Conservation (phyloP, 2,888 invertebrate species). For the Phyllotreta striolata region DNA sequence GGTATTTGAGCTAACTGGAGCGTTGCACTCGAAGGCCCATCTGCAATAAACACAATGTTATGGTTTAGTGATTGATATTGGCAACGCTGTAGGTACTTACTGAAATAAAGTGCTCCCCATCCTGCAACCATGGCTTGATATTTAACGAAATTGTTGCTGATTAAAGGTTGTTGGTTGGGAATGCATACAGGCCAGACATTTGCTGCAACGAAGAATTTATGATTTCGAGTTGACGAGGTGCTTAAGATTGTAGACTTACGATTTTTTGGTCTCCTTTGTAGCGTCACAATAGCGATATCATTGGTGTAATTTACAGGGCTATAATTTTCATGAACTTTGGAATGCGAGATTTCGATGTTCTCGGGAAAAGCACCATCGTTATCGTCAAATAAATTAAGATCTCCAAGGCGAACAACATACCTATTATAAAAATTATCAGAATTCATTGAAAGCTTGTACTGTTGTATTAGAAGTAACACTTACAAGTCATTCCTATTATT, state of each 20-base stretch:
- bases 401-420: constrained; percentile 77
- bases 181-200: constrained; percentile 78
- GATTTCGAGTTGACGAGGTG: no score
- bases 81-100: constrained; percentile 64
- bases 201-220: constrained; percentile 62
- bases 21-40: constrained; percentile 71
- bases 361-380: constrained; percentile 70
- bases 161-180: constrained; percentile 67
- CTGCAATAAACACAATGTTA: constrained; percentile 58
- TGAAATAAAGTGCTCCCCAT: constrained; percentile 78
- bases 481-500: constrained; percentile 68
- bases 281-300: constrained; percentile 80
- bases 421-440: constrained; percentile 56
- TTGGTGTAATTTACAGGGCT: constrained; percentile 69
- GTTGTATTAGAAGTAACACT: constrained; percentile 53
- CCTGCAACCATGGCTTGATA: constrained; percentile 79
- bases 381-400: constrained; percentile 73
- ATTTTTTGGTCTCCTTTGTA: constrained; percentile 58
- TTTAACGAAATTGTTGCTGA: constrained; percentile 65
- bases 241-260: constrained; percentile 50
- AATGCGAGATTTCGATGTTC: constrained; percentile 69
- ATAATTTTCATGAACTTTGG: constrained; percentile 74
- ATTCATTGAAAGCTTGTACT: constrained; percentile 38
- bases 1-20: constrained; percentile 78
- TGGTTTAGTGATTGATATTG: background rate